phyloP scores from a whole-genome alignment of 1,140 invertebrate species.

The Bombyx mori region ASM3026992v2 NC_085107.1:6971001-6971500 shows the following conservation, averaged over 20 bases:
- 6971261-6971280: slow-evolving; percentile 52
- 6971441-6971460: too few relatives aligned
- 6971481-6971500: too few relatives aligned
- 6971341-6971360: slow-evolving; percentile 26
- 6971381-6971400: background rate
- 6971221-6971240: slow-evolving; percentile 34
- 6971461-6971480: too few relatives aligned
- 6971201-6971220: slow-evolving; percentile 42
- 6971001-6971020: slow-evolving; percentile 9
- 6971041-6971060: slow-evolving; percentile 19
- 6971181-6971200: slow-evolving; percentile 36
- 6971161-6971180: slow-evolving; percentile 38
- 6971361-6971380: slow-evolving; percentile 3
- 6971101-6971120: slow-evolving; percentile 45
- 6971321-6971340: slow-evolving; percentile 29
- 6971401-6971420: background rate
- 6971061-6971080: slow-evolving; percentile 36
- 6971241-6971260: slow-evolving; percentile 48
- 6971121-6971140: slow-evolving; percentile 48
- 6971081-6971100: slow-evolving; percentile 37
- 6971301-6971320: slow-evolving; percentile 29
- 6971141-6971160: slow-evolving; percentile 31
- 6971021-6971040: slow-evolving; percentile 7
- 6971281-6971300: slow-evolving; percentile 45
- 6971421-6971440: background rate